phyloP scores from a whole-genome alignment of 2,797 vertebrate genomes.

The Chelidonichthys spinosus region DNA sequence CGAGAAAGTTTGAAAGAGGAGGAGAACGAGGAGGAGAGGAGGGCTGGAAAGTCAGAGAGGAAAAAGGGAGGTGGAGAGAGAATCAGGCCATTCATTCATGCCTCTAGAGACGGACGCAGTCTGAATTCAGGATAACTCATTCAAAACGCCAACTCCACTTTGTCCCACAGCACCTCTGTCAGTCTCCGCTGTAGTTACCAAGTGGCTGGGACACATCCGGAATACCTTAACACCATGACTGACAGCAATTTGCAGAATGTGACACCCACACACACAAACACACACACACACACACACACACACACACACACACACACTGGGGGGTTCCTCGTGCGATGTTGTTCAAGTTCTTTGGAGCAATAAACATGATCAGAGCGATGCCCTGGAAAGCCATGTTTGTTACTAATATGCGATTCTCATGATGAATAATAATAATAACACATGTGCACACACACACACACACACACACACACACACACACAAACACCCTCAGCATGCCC shows the following conservation, averaged over 20 bases:
- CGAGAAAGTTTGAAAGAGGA: slow-evolving; percentile 65
- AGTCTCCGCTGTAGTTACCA: slow-evolving; percentile 74
- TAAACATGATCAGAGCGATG: slow-evolving; percentile 63
- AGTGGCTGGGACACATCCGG: slow-evolving; percentile 70
- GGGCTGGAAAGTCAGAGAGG: slow-evolving; percentile 71
- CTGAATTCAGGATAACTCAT: slow-evolving; percentile 82
- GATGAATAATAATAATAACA: slow-evolving; percentile 51
- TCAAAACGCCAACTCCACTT: slow-evolving; percentile 78
- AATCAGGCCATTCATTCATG: slow-evolving; percentile 82
- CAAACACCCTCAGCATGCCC: slow-evolving; percentile 59
- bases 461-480: slow-evolving; percentile 52
- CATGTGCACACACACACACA: slow-evolving; percentile 28
- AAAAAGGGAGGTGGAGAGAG: slow-evolving; percentile 70
- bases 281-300: slow-evolving; percentile 9
- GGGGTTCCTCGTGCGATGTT: slow-evolving; percentile 1
- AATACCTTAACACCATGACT: slow-evolving; percentile 70
- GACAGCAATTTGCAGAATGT: slow-evolving; percentile 67
- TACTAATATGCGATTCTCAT: slow-evolving; percentile 49
- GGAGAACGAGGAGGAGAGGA: slow-evolving; percentile 44
- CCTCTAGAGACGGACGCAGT: slow-evolving; percentile 79
- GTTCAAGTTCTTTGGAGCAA: slow-evolving; percentile 25
- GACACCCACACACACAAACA: slow-evolving; percentile 26
- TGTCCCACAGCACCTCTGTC: slow-evolving; percentile 79
- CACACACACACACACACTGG: slow-evolving; percentile 1
- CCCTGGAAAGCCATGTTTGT: slow-evolving; percentile 50